A percentile compares a stretch with the other conserved stretches of the same genome.
Conservation (phyloP, 30 jellyfish, hydroid and myxozoan genomes). For the Phacellophora camtschatica region DNA sequence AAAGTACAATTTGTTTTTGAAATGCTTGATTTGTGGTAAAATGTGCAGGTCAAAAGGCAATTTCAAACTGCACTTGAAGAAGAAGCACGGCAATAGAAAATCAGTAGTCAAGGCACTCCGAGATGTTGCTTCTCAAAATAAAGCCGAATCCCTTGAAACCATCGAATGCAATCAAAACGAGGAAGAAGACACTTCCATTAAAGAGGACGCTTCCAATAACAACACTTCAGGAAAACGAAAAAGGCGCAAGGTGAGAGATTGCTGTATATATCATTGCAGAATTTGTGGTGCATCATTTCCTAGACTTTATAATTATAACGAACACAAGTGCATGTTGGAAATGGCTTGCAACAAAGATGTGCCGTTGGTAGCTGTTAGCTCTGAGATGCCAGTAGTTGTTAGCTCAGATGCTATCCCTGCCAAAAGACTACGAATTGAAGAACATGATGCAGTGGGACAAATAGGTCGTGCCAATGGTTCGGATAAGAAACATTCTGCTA, state of each 20-base stretch:
- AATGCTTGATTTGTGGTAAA: constrained; percentile 51
- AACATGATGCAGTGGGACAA: background rate
- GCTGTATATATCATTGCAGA: constrained; percentile 60
- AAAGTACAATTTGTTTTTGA: constrained; percentile 31
- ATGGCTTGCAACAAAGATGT: background rate
- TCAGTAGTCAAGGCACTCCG: background rate
- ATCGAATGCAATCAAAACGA: too few relatives aligned
- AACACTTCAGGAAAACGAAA: background rate
- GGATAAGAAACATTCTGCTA: background rate
- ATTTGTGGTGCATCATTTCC: constrained; percentile 54
- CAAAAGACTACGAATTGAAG: background rate
- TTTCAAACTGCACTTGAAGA: constrained; percentile 19
- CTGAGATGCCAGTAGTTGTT: background rate
- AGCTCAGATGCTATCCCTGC: background rate
- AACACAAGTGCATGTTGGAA: constrained; percentile 21
- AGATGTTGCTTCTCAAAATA: too few relatives aligned
- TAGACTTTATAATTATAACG: constrained; percentile 35
- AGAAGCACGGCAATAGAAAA: background rate
- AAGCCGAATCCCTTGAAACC: too few relatives aligned
- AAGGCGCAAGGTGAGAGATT: constrained; percentile 3
- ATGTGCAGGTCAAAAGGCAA: constrained; percentile 46
- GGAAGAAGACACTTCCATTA: background rate
- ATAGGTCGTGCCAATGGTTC: too few relatives aligned
- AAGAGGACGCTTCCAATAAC: background rate
- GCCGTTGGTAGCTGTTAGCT: background rate